These are phyloP conservation scores for Cataglyphis altisquamis DNA, from an alignment of 2,888 invertebrate species.

Conservation along the genomic window DNA sequence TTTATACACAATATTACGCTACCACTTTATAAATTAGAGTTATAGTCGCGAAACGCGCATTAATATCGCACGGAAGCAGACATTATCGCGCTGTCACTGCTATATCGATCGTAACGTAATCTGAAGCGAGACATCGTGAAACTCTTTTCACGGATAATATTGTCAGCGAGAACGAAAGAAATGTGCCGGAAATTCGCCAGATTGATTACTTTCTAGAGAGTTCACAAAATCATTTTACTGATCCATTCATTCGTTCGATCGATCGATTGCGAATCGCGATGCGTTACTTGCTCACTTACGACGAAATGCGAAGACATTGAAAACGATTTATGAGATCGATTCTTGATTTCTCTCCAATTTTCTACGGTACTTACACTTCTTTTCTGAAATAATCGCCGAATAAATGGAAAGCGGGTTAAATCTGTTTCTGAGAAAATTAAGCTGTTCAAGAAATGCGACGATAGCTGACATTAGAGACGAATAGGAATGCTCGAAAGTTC, in stretches of 20 bases:
- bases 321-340: conserved; percentile 38
- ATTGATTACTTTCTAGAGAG: conserved; percentile 36
- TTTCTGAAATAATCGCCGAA: conserved; percentile 38
- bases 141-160: conserved; percentile 47
- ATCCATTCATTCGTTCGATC: conserved; percentile 38
- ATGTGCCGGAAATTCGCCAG: conserved; percentile 31
- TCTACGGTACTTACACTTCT: background rate
- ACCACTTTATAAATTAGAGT: background rate
- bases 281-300: background rate
- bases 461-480: conserved; percentile 10
- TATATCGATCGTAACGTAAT: conserved; percentile 37
- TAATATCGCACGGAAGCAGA: conserved; percentile 29
- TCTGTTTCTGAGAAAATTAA: conserved; percentile 55
- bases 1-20: conserved; percentile 13
- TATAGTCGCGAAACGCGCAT: conserved; percentile 38
- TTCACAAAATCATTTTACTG: conserved; percentile 55
- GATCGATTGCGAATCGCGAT: conserved; percentile 23
- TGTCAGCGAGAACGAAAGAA: conserved; percentile 41
- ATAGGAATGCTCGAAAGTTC: conserved; percentile 11
- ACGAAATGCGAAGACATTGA: conserved; percentile 30
- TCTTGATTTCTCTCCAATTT: conserved; percentile 29
- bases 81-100: conserved; percentile 28
- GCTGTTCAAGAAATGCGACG: conserved; percentile 35
- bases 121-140: conserved; percentile 7
- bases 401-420: conserved; percentile 55